A percentile compares a stretch with the other conserved stretches of the same genome.
These are phyloP conservation scores for Falco peregrinus DNA, from an alignment of 2,797 vertebrate species.

Conservation along the genomic window DNA sequence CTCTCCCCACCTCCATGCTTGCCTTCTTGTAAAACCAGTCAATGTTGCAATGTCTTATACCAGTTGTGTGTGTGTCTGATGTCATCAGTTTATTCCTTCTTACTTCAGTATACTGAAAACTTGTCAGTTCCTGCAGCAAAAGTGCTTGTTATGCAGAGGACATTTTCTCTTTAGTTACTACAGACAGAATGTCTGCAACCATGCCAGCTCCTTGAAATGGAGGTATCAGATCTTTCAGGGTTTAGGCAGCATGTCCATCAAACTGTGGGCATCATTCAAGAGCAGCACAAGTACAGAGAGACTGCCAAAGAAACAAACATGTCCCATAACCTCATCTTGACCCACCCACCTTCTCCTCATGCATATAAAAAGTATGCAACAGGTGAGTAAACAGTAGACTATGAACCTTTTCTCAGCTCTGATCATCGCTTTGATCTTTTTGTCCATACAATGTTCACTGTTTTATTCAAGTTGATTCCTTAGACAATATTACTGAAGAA, in stretches of 20 bases:
- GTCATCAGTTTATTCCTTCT: not conserved
- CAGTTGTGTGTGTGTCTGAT: not conserved
- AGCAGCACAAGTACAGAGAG: not conserved
- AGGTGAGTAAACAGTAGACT: not conserved
- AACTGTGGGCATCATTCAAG: not conserved
- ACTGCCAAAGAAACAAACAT: not conserved
- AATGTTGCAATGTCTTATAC: not conserved
- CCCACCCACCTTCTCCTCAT: not conserved
- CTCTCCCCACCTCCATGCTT: not conserved
- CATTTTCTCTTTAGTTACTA: constrained; percentile 15
- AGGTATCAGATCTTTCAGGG: not conserved
- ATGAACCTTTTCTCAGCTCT: not conserved
- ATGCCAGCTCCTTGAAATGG: not conserved
- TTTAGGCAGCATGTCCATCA: not conserved
- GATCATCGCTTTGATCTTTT: not conserved
- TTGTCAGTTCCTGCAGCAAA: constrained; percentile 37
- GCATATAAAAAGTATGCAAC: fast-evolving
- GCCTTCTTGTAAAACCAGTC: not conserved
- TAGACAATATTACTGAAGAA: not conserved
- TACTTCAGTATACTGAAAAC: constrained; percentile 58
- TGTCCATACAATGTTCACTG: not conserved
- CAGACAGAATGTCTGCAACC: not conserved
- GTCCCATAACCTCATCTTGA: not conserved
- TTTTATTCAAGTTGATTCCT: not conserved
- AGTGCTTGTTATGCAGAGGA: constrained; percentile 31